Evolutionary conservation across 2,797 vertebrate genomes (phyloP).

Genomic region (Simalia tracyae): DNA sequence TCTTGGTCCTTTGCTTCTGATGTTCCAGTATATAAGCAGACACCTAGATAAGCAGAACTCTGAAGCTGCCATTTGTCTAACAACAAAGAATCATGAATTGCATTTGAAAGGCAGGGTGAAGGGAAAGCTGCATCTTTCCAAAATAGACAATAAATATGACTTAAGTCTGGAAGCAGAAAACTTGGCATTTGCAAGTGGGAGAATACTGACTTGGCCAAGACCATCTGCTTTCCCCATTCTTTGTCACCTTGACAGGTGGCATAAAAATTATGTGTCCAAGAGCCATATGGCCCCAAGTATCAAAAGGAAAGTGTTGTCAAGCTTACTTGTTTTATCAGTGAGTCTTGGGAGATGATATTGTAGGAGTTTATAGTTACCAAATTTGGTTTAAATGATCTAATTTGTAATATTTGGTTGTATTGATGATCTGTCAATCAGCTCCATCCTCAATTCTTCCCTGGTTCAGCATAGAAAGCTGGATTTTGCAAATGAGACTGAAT

Average conservation of each 20-base stretch:
- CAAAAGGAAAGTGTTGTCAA: not conserved
- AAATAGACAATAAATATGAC: not conserved
- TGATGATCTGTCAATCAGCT: not conserved
- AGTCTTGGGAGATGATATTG: not conserved
- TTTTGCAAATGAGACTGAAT: not conserved
- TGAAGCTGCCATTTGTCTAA: not conserved
- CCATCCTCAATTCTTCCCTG: not conserved
- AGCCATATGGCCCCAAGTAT: constrained; percentile 3
- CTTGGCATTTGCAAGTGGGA: not conserved
- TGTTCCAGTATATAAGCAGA: not conserved
- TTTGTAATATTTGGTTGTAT: not conserved
- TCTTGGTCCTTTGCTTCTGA: not conserved
- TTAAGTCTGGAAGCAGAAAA: not conserved
- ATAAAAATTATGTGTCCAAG: not conserved
- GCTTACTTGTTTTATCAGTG: not conserved
- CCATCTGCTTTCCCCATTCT: not conserved
- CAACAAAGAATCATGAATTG: constrained; percentile 2
- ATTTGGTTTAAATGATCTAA: not conserved
- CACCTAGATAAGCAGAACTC: not conserved
- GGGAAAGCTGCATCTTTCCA: not conserved
- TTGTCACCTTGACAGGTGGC: constrained; percentile 10
- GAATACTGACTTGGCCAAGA: not conserved
- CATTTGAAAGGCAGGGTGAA: constrained; percentile 1
- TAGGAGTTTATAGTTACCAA: constrained; percentile 1
- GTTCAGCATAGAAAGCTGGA: not conserved